Evolutionary conservation across 2,888 invertebrate species (phyloP), one percentile per base, ranked within the genome.

Genomic region (Luperina nickerlii): DNA sequence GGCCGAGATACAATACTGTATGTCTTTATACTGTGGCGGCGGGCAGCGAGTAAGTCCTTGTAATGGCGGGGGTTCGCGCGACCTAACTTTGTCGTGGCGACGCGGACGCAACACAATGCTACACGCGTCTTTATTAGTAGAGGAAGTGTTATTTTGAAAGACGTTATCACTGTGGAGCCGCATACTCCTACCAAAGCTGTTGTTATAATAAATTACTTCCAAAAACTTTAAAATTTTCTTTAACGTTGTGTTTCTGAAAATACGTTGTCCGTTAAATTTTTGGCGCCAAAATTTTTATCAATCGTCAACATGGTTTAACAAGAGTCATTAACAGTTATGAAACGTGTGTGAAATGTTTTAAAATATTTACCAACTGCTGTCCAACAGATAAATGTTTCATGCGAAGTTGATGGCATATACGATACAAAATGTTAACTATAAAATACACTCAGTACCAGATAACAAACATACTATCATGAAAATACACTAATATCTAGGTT

Each of bases 241-340:
- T 8, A 54, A 42, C 8, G 8, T 67, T 45, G 20, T 67, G 8
- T 54, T 71, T 63, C 62, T 63, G 38, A 76, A 82, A 82, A 76
- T 76, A 78, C 7, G 2, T 24, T 62, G 27, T 32, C 79, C 63
- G 15, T 73, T 27, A 57, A 60, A 27, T 45, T 72, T 68, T 78
- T 75, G 81, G 74, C 63, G 69, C 27, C 45, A 75, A n/a, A 6
- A 27, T 65, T 67, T 38, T 27, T 65, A 45, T 73, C 73, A 81
- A 57, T 81, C 73, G 24, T 67, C 69, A 54, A 32, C 62, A 38
- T 70, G 15, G 63, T 75, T n/a, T 66, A 69, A 48, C 32, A 63
- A 32, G 3, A 73, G 20, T 76, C 69, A 70, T 83, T 74, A 70
- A 27, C 18, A 65, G 42, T 66, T 79, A 66, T 51, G 27, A 51